A percentile compares a stretch with the other conserved stretches of the same genome.
These are phyloP conservation scores for Synergus laeviventris DNA, from an alignment of 2,888 invertebrate species.

Conservation along the genomic window DNA sequence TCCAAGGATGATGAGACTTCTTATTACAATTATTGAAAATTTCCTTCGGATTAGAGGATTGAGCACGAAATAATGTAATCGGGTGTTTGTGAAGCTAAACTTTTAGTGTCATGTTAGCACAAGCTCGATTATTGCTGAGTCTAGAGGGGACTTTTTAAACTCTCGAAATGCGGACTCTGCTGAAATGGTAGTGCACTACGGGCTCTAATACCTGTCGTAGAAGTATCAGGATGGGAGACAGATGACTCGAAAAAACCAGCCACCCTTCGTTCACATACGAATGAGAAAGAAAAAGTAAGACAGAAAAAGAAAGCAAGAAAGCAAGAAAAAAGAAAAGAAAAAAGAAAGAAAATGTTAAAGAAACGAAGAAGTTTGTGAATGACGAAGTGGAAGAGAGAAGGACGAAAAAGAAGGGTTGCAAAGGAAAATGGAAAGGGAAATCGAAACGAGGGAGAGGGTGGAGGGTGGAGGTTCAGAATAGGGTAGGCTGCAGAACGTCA, in stretches of 20 bases:
- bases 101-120: slow-evolving; percentile 25
- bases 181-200: slow-evolving; percentile 14
- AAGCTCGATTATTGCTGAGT: slow-evolving; percentile 25
- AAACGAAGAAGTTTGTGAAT: not conserved
- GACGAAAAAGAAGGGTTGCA: not conserved
- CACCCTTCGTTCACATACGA: slow-evolving; percentile 11
- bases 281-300: not conserved
- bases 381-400: not conserved
- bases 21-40: too few relatives aligned
- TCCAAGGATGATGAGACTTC: too few relatives aligned
- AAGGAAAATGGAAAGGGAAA: not conserved
- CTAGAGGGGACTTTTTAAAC: slow-evolving; percentile 23
- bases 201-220: slow-evolving; percentile 36
- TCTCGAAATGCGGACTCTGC: slow-evolving; percentile 31
- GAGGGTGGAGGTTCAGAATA: not conserved
- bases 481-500: slow-evolving; percentile 43
- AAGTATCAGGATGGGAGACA: slow-evolving; percentile 35
- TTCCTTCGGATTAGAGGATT: too few relatives aligned
- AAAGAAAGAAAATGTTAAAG: not conserved
- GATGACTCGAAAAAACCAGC: slow-evolving; percentile 34
- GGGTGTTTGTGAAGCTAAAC: not conserved
- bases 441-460: slow-evolving; percentile 11
- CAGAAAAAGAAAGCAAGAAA: not conserved
- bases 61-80: too few relatives aligned
- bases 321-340: not conserved